Base-by-base conservation (phyloP, 2,888 invertebrate genomes). In the Dinocampus coccinellae region DNA sequence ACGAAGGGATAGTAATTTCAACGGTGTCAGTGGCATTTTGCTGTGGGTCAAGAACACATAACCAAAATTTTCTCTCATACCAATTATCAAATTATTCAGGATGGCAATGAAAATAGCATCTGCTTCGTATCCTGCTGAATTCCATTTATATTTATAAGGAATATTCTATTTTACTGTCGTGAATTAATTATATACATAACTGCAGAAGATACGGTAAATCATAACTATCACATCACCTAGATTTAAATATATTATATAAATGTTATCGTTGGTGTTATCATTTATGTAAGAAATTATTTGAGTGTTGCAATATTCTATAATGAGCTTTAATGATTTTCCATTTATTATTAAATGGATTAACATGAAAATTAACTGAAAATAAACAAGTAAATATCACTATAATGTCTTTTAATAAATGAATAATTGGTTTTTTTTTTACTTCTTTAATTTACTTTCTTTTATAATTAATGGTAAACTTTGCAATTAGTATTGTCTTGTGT, bases 51-150 rank as follows among this genome's bases (percentile, higher is more conserved):
- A 22, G 53, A 13, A 16, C n/a, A 13, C 11, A 42, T 26, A 42
- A 39, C 36, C 24, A 55, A 57, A 57, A 66, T 66, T 66, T 57
- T 55, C 36, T 57, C 24, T 34, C 65, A 66, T 66, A 66, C 57
- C 47, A 47, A 47, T 47, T 47, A 47, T 47, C 47, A 16, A 47
- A 47, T 47, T 47, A 47, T 47, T 47, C 63, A 63, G 26, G 11
- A n/a, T 29, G 16, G 26, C 3, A 63, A 22, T 20, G 47, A 47
- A 47, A 63, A 63, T 61, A 36, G 3, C 39, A 26, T 11, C 63
- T 63, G 42, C 26, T 63, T 20, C 10, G 4, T 24, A n/a, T 57
- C 62, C 26, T 7, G 29, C 55, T 29, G 29, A 20, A 47, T 33
- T 3, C 3, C 47, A 16, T n/a, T 16, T 47, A 16, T 6, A 47